Conservation (phyloP, 2,113 vertebrate genomes). For the Lamprotornis superbus region DNA sequence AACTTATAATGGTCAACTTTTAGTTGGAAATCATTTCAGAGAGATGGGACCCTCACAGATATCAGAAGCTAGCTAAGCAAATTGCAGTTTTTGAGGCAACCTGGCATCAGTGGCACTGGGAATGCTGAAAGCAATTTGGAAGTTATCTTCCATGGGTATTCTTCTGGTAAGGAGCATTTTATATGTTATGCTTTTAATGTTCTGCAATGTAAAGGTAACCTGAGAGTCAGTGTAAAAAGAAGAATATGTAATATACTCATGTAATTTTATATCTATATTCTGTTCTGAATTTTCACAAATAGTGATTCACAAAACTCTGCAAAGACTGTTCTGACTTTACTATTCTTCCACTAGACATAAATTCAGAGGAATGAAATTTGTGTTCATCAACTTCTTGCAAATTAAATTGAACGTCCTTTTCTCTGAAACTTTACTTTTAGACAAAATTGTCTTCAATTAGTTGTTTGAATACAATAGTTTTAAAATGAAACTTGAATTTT, state of each 20-base stretch:
- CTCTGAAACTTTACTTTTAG: not conserved
- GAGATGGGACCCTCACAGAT: not conserved
- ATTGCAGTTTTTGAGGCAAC: conserved; percentile 62
- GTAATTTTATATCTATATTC: not conserved
- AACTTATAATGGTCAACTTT: conserved; percentile 32
- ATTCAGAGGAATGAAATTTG: not conserved
- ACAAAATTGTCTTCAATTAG: not conserved
- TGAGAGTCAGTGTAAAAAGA: conserved; percentile 16
- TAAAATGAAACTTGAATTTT: not conserved
- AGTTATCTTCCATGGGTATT: not conserved
- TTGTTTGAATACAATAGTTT: not conserved
- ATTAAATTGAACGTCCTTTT: not conserved
- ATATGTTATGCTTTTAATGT: conserved; percentile 9
- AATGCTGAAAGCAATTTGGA: conserved; percentile 8
- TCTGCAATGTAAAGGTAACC: not conserved
- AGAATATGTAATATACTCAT: not conserved
- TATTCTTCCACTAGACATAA: not conserved
- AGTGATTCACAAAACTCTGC: not conserved
- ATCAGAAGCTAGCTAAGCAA: conserved; percentile 2
- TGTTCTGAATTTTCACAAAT: not conserved
- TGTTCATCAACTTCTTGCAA: not conserved
- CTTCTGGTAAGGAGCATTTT: conserved; percentile 12
- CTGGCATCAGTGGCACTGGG: conserved; percentile 7
- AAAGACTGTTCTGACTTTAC: not conserved
- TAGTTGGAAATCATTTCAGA: conserved; percentile 29